Percentiles rank a stretch among this genome's conserved stretches.
Evolutionary conservation across 2,113 vertebrate species (phyloP).

Genomic region (Condylura cristata): DNA sequence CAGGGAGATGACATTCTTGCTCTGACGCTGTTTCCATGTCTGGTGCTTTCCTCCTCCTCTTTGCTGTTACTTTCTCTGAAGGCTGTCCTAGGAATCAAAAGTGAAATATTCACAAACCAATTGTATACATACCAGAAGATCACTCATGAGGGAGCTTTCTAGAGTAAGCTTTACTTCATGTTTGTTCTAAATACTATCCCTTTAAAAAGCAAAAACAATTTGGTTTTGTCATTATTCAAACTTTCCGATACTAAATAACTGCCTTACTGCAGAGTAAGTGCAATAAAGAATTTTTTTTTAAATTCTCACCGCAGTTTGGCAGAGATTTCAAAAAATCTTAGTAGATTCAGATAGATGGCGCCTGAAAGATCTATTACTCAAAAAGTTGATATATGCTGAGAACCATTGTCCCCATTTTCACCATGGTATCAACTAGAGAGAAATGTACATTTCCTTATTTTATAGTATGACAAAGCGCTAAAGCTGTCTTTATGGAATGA

Average conservation of each 20-base stretch:
- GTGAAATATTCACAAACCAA: not conserved
- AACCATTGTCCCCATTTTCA: not conserved
- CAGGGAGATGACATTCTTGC: not conserved
- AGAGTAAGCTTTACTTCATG: not conserved
- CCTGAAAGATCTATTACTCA: not conserved
- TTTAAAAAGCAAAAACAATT: constrained; percentile 41
- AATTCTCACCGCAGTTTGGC: not conserved
- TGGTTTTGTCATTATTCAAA: not conserved
- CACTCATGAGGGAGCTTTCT: not conserved
- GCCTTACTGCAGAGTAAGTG: not conserved
- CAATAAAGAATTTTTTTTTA: not conserved
- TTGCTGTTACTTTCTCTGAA: not conserved
- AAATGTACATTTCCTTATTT: not conserved
- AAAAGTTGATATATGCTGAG: not conserved
- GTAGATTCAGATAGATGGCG: not conserved
- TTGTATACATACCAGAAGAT: not conserved
- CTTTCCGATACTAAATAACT: constrained; percentile 8
- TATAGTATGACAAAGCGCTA: not conserved
- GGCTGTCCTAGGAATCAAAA: not conserved
- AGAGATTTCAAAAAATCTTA: not conserved
- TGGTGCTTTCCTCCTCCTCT: not conserved
- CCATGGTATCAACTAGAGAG: not conserved
- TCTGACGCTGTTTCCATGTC: not conserved
- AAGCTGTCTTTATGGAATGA: not conserved
- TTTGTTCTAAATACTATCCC: not conserved